Evolutionary conservation across 2,797 vertebrate species (phyloP), one percentile per base, ranked within the genome.

Genomic region (Selene dorsalis): DNA sequence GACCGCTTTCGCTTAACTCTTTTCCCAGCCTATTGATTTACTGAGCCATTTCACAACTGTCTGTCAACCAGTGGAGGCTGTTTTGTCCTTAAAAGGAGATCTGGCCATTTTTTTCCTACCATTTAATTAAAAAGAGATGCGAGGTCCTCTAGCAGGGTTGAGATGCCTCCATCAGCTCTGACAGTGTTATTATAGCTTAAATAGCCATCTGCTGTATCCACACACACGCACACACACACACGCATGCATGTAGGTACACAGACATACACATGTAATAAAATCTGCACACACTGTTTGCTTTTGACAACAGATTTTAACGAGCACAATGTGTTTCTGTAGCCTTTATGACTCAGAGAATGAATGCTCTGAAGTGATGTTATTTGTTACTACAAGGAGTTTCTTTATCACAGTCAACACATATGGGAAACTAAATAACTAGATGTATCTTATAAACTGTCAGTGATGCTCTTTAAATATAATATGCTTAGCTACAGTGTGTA

Each of bases 1-100:
- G 84, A 84, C 84, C 90, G 83, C 73, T 76, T 91, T 90, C 45
- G 24, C 67, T 88, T 87, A 85, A 86, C 80, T 80, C 62, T 72
- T 84, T 87, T 69, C 70, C 73, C 35, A 32, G 73, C 69, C 70
- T 91, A 91, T 94, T 88, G 91, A 93, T 93, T 90, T 84, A 65
- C 82, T 20, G 66, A 85, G 73, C 75, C 56, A 32, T 89, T 90
- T 73, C 38, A 53, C 70, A 48, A 67, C 79, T 81, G 84, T 82
- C 86, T 78, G 62, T 88, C 80, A 70, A 75, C 73, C 73, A 80
- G 70, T 30, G 63, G 61, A 76, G 67, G 80, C 77, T 61, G 72
- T 72, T 75, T 85, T 87, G 70, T 76, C 50, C 80, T 86, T 80
- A 81, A 84, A 88, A 76, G 82, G 52, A 73, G 63, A 83, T 91